Conservation (phyloP, 2,797 vertebrate genomes). For the Typhlichthys subterraneus region DNA sequence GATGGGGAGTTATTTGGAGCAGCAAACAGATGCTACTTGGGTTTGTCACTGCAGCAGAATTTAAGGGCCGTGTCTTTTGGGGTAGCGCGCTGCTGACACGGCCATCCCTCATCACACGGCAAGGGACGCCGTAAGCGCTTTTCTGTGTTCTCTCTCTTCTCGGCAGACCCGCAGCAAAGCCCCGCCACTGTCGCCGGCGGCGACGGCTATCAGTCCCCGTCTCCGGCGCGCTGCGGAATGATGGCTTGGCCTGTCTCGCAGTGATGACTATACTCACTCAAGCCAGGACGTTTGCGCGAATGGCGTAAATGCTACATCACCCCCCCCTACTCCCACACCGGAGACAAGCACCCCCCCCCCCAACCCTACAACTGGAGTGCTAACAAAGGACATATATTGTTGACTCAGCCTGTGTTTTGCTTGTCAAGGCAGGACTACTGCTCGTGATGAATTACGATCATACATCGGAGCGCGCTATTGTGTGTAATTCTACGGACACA, state of each 20-base stretch:
- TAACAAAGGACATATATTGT: background rate
- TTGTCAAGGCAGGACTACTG: background rate
- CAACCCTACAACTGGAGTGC: background rate
- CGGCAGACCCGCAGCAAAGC: slow-evolving; percentile 47
- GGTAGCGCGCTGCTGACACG: slow-evolving; percentile 52
- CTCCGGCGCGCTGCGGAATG: slow-evolving; percentile 22
- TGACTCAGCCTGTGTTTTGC: background rate
- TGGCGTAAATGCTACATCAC: slow-evolving; percentile 15
- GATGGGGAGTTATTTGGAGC: slow-evolving; percentile 35
- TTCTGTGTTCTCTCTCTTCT: slow-evolving; percentile 42
- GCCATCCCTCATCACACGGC: slow-evolving; percentile 64
- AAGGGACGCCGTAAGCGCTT: slow-evolving; percentile 60
- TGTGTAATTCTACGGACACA: background rate
- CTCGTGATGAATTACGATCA: slow-evolving; percentile 6
- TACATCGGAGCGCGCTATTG: too few species aligned
- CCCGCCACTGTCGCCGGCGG: slow-evolving; percentile 19
- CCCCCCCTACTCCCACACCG: background rate
- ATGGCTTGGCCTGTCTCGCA: slow-evolving; percentile 29
- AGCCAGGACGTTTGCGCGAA: slow-evolving; percentile 8
- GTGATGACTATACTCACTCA: slow-evolving; percentile 22
- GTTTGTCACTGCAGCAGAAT: slow-evolving; percentile 68
- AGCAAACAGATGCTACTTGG: slow-evolving; percentile 64
- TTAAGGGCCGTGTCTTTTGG: slow-evolving; percentile 45
- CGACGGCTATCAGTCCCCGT: slow-evolving; percentile 14
- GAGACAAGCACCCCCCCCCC: background rate